phyloP scores from a whole-genome alignment of 2,113 vertebrate species.

The Chinchilla lanigera region DNA sequence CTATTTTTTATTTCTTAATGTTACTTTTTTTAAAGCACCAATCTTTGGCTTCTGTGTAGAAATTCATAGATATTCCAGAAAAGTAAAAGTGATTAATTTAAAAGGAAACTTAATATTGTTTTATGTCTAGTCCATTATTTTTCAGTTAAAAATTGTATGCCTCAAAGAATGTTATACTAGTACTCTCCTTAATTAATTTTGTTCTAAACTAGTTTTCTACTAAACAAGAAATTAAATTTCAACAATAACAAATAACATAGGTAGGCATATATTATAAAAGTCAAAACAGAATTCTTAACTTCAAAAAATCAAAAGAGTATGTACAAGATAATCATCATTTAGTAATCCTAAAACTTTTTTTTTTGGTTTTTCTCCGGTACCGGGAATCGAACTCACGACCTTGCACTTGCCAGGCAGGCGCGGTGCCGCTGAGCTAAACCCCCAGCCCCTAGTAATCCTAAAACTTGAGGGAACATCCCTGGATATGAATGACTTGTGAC shows the following conservation, averaged over 20 bases:
- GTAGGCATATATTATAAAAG: background rate
- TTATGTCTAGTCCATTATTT: background rate
- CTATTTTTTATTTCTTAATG: background rate
- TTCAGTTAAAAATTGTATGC: background rate
- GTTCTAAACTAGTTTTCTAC: background rate
- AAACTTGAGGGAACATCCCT: background rate
- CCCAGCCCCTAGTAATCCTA: background rate
- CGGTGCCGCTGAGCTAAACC: too few species aligned
- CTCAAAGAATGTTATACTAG: background rate
- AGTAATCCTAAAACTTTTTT: background rate
- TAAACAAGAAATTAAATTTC: background rate
- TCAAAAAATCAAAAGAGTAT: background rate
- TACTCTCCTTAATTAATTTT: background rate
- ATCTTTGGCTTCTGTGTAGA: background rate
- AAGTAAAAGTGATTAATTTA: background rate
- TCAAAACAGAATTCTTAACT: background rate
- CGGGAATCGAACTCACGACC: too few species aligned
- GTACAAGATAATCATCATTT: background rate
- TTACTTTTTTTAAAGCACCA: background rate
- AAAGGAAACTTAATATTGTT: background rate
- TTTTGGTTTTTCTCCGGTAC: too few species aligned
- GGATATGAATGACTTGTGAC: background rate
- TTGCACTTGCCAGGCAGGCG: too few species aligned
- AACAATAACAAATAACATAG: background rate
- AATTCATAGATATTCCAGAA: background rate